Evolutionary conservation across 37 sponge, comb jelly and placozoan species (phyloP).

Genomic region (Haliclona indistincta): DNA sequence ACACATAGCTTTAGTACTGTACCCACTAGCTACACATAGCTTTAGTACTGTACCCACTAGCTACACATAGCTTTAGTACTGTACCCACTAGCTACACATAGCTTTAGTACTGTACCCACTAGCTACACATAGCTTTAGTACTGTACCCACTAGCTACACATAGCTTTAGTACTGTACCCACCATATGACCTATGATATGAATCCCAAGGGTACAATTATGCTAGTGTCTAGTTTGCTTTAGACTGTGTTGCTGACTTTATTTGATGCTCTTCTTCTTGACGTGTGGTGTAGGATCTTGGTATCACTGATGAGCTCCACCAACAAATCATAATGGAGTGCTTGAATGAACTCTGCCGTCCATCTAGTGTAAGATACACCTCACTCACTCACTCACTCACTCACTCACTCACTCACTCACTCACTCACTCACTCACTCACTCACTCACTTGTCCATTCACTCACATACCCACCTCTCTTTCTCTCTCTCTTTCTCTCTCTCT

Average conservation of each 20-base stretch:
- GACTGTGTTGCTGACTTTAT: not conserved
- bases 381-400: slow-evolving; percentile 8
- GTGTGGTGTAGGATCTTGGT: slow-evolving; percentile 42
- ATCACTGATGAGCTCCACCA: slow-evolving; percentile 62
- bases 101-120: too few species aligned
- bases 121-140: not conserved
- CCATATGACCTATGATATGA: too few species aligned
- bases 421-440: not conserved
- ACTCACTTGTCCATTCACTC: too few species aligned
- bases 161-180: too few species aligned
- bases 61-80: too few species aligned
- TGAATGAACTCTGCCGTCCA: slow-evolving; percentile 65
- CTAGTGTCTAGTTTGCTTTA: not conserved
- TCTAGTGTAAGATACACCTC: not conserved
- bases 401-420: slow-evolving; percentile 7
- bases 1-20: too few species aligned
- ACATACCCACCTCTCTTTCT: not conserved
- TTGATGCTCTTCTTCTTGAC: not conserved
- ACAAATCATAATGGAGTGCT: slow-evolving; percentile 69
- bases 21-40: too few species aligned
- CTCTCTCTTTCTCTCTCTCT: not conserved
- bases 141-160: too few species aligned
- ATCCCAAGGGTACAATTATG: too few species aligned
- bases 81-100: too few species aligned
- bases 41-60: too few species aligned